Base-by-base conservation (phyloP, 2,797 vertebrate species). In the Lagocephalus sceleratus region DNA sequence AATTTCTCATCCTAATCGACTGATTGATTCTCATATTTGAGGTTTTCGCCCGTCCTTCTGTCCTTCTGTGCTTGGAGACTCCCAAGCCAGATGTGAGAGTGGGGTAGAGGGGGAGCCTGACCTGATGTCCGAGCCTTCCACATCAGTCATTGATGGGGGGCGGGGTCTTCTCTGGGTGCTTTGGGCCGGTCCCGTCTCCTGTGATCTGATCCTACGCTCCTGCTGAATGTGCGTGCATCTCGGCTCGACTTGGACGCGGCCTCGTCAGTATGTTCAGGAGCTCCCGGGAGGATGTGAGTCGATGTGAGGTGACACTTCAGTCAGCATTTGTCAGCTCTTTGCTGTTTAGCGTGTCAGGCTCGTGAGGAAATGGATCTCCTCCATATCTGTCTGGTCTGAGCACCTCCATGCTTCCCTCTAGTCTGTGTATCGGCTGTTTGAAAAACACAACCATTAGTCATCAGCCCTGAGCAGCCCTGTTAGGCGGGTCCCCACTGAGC, bases 371-470 rank as follows among this genome's bases (percentile, higher is more conserved):
- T 67, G 57, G 59, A 73, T 79, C 68, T 47, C 51, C 60, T 65
- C 58, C 8, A 10, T 41, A 50, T 49, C 68, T 73, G 51, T 62
- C 57, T 70, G 66, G 54, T 51, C 58, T 67, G 69, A 68, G 58
- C 54, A 78, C 48, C 70, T 68, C 71, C 65, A 63, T 70, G 61
- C 66, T 64, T 22, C 62, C 64, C 70, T 66, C 75, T 66, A 71
- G 69, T 14, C 45, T 55, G 59, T 40, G 15, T n/a, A 16, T 39
- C 38, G n/a, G 38, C n/a, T 40, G 44, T 65, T 70, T 65, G 49
- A 47, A 35, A 35, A 60, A 60, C 44, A 20, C 51, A 61, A 8
- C 53, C 35, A 46, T 77, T 67, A 72, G 64, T 29, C 54, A 60
- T 38, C 29, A 29, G 16, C 57, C 53, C 20, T 1, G 3, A 48